Percentiles rank a stretch among this genome's conserved stretches.
phyloP scores from a whole-genome alignment of 2,888 invertebrate species.

The Hydrotaea diabolus region DNA sequence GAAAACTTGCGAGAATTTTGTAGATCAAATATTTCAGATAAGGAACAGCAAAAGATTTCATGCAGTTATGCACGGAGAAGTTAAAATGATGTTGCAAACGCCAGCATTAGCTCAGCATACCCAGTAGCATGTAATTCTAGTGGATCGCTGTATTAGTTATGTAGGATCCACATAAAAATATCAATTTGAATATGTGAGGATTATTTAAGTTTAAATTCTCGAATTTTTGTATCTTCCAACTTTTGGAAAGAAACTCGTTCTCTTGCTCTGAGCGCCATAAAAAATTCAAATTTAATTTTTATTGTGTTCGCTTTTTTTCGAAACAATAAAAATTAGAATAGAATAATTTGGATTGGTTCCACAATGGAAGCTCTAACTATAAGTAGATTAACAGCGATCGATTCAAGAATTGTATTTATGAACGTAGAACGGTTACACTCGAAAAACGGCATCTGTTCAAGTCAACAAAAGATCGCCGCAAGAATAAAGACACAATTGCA shows the following conservation, averaged over 20 bases:
- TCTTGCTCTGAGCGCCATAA: neutral
- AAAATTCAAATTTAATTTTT: neutral
- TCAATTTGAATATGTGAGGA: slow-evolving; percentile 28
- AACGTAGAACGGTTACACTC: neutral
- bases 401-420: neutral
- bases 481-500: neutral
- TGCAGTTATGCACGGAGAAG: too few relatives aligned
- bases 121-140: too few relatives aligned
- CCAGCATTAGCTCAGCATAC: too few relatives aligned
- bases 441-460: neutral
- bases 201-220: slow-evolving; percentile 28
- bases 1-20: too few relatives aligned
- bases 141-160: neutral
- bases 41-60: too few relatives aligned
- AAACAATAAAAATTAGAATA: slow-evolving; percentile 25
- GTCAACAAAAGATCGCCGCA: neutral
- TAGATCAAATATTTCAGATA: too few relatives aligned
- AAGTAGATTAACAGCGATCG: slow-evolving; percentile 1
- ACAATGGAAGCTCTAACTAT: neutral
- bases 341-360: slow-evolving; percentile 1
- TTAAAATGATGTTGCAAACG: too few relatives aligned
- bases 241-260: slow-evolving; percentile 23
- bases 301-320: neutral
- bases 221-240: neutral
- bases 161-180: neutral